Evolutionary conservation across 2,888 invertebrate species (phyloP).

Genomic region (Malthinus flaveolus): DNA sequence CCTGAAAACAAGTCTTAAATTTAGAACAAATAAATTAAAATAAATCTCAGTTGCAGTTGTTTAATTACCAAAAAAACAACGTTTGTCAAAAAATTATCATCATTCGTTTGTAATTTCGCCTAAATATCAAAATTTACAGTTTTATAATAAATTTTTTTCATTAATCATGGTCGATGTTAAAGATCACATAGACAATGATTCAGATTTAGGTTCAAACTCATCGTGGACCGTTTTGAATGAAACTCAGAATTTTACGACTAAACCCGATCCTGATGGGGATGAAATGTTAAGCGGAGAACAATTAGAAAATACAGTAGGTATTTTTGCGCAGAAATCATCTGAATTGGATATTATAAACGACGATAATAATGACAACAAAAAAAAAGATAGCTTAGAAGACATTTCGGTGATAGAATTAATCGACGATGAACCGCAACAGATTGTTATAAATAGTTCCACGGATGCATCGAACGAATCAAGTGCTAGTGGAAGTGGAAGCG

Average conservation of each 20-base stretch:
- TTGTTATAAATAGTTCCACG: conserved; percentile 24
- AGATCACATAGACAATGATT: conserved; percentile 35
- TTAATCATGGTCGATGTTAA: conserved; percentile 29
- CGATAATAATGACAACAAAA: no score
- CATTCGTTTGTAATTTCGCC: conserved; percentile 7
- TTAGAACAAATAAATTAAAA: not conserved
- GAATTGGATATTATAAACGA: no score
- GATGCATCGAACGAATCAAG: not conserved
- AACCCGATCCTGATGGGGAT: not conserved
- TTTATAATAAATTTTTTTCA: not conserved
- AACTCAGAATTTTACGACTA: not conserved
- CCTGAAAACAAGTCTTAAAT: no score
- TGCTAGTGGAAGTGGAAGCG: no score
- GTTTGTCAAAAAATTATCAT: conserved; percentile 15
- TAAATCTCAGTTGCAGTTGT: conserved; percentile 6
- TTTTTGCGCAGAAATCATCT: not conserved
- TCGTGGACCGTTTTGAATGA: conserved; percentile 46
- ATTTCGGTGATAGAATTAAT: not conserved
- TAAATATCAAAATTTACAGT: conserved; percentile 17
- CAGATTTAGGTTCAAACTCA: conserved; percentile 42
- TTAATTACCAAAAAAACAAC: conserved; percentile 10
- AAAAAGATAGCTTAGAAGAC: not conserved
- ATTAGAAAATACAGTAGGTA: not conserved
- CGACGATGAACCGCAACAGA: not conserved
- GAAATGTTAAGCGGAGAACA: not conserved